These are phyloP conservation scores for Poeciliopsis prolifica DNA, from an alignment of 2,113 vertebrate species.

Conservation along the genomic window DNA sequence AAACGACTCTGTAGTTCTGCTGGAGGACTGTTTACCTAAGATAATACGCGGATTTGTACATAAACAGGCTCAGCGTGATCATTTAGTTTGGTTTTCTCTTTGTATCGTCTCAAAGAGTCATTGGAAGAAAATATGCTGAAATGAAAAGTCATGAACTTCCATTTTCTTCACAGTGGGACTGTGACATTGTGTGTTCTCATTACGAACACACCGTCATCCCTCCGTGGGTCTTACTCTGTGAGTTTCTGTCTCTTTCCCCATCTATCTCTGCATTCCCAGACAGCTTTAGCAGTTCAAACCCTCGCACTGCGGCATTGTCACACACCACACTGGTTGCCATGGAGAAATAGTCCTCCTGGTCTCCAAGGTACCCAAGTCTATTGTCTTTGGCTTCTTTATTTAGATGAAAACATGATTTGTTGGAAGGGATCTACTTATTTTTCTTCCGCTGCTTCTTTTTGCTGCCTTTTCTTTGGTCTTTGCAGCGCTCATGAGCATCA, in stretches of 20 bases:
- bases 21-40: constrained; percentile 55
- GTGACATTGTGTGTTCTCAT: constrained; percentile 79
- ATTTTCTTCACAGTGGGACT: constrained; percentile 67
- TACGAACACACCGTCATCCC: constrained; percentile 67
- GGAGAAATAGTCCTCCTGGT: constrained; percentile 84
- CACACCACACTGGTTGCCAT: constrained; percentile 83
- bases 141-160: constrained; percentile 75
- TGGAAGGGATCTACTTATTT: constrained; percentile 75
- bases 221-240: constrained; percentile 64
- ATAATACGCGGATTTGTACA: constrained; percentile 59
- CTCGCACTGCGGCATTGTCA: constrained; percentile 79
- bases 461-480: constrained; percentile 66
- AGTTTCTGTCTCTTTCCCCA: constrained; percentile 59
- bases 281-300: constrained; percentile 79
- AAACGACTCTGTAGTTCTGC: constrained; percentile 69
- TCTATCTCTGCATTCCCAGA: constrained; percentile 80
- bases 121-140: constrained; percentile 59
- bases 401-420: constrained; percentile 85
- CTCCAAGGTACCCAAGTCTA: constrained; percentile 84
- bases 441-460: constrained; percentile 51
- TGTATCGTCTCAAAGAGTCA: constrained; percentile 65
- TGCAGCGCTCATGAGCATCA: constrained; percentile 65
- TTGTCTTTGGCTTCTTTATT: constrained; percentile 85
- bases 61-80: constrained; percentile 60
- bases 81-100: constrained; percentile 62